Percentiles rank a stretch among this genome's conserved stretches.
Conservation (phyloP, 2,797 vertebrate species). For the Catharus ustulatus region DNA sequence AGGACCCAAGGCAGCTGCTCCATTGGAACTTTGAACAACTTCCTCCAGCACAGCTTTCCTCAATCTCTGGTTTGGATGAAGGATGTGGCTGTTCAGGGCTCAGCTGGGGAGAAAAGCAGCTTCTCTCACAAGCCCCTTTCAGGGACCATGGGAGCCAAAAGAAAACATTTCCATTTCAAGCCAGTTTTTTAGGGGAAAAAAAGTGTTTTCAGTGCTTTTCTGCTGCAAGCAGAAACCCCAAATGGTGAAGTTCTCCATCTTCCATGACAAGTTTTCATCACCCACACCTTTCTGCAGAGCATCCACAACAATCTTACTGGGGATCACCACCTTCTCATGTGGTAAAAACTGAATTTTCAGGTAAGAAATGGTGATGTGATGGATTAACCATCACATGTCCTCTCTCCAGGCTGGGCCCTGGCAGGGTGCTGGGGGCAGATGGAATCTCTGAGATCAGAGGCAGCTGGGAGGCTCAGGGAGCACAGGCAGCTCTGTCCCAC, state of each 20-base stretch:
- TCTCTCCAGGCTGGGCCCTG: background rate
- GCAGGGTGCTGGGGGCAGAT: background rate
- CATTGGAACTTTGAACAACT: background rate
- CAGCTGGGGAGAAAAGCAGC: background rate
- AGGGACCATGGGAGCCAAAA: background rate
- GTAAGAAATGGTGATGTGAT: background rate
- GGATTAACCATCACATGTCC: background rate
- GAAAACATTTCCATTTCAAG: background rate
- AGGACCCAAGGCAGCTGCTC: background rate
- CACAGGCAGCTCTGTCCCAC: rapidly evolving
- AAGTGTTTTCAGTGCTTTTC: background rate
- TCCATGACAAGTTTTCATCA: background rate
- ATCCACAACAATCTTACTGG: background rate
- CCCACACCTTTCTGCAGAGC: background rate
- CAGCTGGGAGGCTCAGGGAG: background rate
- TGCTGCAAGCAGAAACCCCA: background rate
- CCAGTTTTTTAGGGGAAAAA: background rate
- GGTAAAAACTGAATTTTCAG: background rate
- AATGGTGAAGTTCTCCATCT: background rate
- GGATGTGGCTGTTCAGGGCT: background rate
- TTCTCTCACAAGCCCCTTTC: background rate
- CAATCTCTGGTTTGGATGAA: background rate
- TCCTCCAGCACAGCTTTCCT: background rate
- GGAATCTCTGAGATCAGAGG: background rate
- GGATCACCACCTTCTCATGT: background rate